Evolutionary conservation across 2,797 vertebrate genomes (phyloP).

Genomic region (Poecilia gillii): DNA sequence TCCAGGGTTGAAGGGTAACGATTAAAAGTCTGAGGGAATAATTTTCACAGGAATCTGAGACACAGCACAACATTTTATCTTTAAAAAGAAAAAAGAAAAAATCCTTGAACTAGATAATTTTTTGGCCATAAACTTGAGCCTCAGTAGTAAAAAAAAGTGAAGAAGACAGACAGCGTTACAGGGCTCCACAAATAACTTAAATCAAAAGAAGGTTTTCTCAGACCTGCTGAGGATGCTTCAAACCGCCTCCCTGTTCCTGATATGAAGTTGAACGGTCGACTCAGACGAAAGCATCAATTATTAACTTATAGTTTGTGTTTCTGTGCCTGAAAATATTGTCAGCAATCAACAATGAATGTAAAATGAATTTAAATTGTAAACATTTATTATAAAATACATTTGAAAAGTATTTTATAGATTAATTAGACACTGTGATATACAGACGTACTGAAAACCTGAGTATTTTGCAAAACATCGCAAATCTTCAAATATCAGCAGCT

Average conservation of each 20-base stretch:
- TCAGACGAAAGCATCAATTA: not conserved
- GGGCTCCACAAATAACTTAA: not conserved
- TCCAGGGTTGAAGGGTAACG: not conserved
- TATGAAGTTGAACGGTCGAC: not conserved
- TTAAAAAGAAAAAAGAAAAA: not conserved
- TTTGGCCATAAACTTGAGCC: not conserved
- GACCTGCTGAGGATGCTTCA: not conserved
- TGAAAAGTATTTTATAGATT: no score
- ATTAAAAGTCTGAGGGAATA: not conserved
- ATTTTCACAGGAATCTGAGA: conserved; percentile 1
- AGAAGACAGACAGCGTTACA: no score
- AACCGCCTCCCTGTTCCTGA: not conserved
- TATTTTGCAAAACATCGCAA: no score
- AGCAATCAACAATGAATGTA: not conserved
- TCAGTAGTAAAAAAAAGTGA: not conserved
- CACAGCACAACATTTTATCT: not conserved
- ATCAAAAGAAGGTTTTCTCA: not conserved
- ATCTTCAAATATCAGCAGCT: no score
- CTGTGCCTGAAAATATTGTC: not conserved
- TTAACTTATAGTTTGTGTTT: not conserved
- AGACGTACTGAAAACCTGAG: no score
- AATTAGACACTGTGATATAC: no score
- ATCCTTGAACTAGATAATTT: not conserved
- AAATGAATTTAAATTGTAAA: no score
- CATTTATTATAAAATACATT: no score